Conservation (phyloP, 2,113 vertebrate species). For the Datnioides undecimradiatus region DNA sequence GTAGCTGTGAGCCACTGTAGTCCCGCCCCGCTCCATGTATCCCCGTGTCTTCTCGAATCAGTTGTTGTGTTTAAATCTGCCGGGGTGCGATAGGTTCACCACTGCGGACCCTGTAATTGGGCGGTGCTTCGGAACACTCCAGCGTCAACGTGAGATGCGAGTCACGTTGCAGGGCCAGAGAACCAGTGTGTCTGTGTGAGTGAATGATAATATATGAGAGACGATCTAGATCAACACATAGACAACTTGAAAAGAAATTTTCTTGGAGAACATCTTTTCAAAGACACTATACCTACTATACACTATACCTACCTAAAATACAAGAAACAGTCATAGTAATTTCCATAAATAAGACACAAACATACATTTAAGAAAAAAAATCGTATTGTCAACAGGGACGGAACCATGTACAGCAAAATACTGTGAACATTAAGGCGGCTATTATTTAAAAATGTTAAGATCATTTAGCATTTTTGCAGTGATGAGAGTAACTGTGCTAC, state of each 20-base stretch:
- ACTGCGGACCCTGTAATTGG: conserved; percentile 17
- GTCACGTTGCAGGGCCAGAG: conserved; percentile 51
- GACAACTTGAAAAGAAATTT: no score
- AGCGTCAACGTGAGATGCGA: conserved; percentile 51
- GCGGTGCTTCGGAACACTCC: conserved; percentile 58
- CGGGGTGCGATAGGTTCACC: conserved; percentile 56
- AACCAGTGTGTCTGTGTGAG: background rate
- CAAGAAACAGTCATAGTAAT: background rate
- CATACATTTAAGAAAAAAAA: no score
- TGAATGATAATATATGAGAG: background rate
- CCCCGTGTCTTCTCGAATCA: conserved; percentile 39
- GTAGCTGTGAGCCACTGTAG: background rate
- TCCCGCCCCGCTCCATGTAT: conserved; percentile 46
- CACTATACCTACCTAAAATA: background rate
- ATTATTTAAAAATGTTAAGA: no score
- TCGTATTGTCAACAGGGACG: no score
- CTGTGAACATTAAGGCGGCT: no score
- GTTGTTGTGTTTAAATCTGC: conserved; percentile 70
- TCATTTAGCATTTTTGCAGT: no score
- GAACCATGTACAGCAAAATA: no score
- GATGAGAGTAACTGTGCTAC: no score
- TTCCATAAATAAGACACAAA: no score
- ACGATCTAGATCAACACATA: background rate
- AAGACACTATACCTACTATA: no score
- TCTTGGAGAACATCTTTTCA: no score